A percentile compares a stretch with the other conserved stretches of the same genome.
phyloP scores from a whole-genome alignment of 1,140 invertebrate genomes.

The Oncopodura yosiiana region DNA sequence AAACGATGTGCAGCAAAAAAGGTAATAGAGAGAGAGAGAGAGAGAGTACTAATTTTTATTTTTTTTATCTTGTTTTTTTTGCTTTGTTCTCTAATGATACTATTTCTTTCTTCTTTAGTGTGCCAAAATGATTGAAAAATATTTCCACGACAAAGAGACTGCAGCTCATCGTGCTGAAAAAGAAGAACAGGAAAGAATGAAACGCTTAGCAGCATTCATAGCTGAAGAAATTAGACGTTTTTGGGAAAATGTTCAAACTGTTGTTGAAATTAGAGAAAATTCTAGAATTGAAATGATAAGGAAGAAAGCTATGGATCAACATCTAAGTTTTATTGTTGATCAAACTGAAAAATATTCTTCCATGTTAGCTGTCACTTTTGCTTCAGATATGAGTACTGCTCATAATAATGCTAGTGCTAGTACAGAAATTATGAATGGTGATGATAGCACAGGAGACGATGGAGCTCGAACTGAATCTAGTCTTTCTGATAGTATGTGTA shows the following conservation, averaged over 20 bases:
- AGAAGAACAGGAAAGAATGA: slow-evolving; percentile 74
- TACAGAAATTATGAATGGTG: neutral
- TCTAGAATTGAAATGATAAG: slow-evolving; percentile 85
- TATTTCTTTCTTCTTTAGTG: slow-evolving; percentile 39
- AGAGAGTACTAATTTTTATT: neutral
- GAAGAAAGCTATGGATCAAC: slow-evolving; percentile 90
- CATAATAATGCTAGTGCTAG: neutral
- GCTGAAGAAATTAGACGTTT: slow-evolving; percentile 91
- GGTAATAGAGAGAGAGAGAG: slow-evolving; percentile 40
- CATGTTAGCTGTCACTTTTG: slow-evolving; percentile 68
- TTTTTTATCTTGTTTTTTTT: slow-evolving; percentile 5
- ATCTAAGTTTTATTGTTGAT: slow-evolving; percentile 96
- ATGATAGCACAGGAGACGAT: slow-evolving; percentile 6
- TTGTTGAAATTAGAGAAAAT: slow-evolving; percentile 89
- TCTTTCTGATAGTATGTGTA: slow-evolving; percentile 44
- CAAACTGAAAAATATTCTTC: slow-evolving; percentile 97
- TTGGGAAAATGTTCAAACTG: slow-evolving; percentile 93
- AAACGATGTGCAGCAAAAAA: slow-evolving; percentile 92
- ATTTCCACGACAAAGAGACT: slow-evolving; percentile 87
- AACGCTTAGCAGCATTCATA: slow-evolving; percentile 75
- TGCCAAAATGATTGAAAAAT: slow-evolving; percentile 77
- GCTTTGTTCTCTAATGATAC: neutral
- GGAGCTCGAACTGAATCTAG: neutral
- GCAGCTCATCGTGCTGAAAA: slow-evolving; percentile 83
- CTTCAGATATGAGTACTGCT: neutral